Evolutionary conservation across 2,797 vertebrate species (phyloP).

Genomic region (Nasua narica): DNA sequence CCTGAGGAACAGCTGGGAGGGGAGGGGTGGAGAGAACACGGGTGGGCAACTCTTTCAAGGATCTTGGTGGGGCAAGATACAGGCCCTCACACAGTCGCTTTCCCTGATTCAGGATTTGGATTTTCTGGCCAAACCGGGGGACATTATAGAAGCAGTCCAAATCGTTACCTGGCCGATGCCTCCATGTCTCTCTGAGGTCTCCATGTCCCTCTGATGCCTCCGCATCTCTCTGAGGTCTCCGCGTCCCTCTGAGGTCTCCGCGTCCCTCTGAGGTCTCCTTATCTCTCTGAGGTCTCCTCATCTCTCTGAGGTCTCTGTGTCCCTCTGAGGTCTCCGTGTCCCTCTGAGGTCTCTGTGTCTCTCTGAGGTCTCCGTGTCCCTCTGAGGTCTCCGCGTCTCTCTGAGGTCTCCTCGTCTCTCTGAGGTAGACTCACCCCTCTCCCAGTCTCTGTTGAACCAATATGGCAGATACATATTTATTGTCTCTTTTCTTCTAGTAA

Average conservation of each 20-base stretch:
- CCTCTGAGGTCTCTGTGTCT: background rate
- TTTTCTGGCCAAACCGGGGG: background rate
- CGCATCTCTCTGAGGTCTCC: no score
- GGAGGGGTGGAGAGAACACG: background rate
- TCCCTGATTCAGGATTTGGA: background rate
- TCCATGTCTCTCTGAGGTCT: no score
- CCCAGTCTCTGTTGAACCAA: background rate
- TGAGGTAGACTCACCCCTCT: background rate
- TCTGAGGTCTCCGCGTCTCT: no score
- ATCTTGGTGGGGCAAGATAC: background rate
- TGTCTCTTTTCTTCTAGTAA: background rate
- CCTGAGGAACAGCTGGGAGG: background rate
- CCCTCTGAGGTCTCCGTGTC: background rate
- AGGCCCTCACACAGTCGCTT: background rate
- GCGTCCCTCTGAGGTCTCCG: background rate
- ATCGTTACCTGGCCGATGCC: background rate
- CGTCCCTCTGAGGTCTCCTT: no score
- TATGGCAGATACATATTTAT: rapidly evolving
- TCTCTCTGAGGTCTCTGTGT: background rate
- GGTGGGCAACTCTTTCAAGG: background rate
- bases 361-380: background rate
- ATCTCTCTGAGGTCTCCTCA: background rate
- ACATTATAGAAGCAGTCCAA: background rate
- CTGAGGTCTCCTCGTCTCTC: background rate
- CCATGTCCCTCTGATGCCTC: background rate